Base-by-base conservation (phyloP, 2,888 invertebrate species). In the Leptopterna dolabrata region DNA sequence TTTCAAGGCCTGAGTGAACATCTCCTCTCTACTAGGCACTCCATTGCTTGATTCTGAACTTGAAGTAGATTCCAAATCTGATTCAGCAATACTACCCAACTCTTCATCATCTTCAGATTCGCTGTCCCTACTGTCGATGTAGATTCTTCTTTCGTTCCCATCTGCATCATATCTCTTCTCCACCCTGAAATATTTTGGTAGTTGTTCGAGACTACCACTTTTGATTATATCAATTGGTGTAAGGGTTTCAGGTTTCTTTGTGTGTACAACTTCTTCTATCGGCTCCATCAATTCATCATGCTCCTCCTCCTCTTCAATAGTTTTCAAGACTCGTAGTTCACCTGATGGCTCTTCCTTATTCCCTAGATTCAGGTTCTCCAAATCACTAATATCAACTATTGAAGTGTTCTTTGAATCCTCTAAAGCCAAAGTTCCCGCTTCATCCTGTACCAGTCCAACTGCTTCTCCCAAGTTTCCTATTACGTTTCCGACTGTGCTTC, bases 111-210 rank as follows among this genome's bases (percentile, higher is more conserved):
- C 70, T 16, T 83, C 83, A 29, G 81, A 55, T 36, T 83, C 83
- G 19, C 36, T 43, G 19, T 63, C 70, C 24, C 63, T 19, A 11
- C 63, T 63, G 30, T n/a, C 36, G 19, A 41, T 36, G 11, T 30
- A 83, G 19, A 24, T 13, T 19, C 41, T 36, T 19, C 19, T 70
- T 83, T 63, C 83, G n/a, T 70, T 70, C 16, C 70, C 70, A 27
- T 41, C 43, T 24, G 24, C 70, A 70, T 83, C 63, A 36, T 70
- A 70, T 19, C 83, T 30, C 27, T 83, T 83, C 41, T 83, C 70
- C 11, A 43, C 83, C 29, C n/a, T 41, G 43, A 70, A 83, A n/a
- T 36, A 71, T 36, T 71, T 83, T 16, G 83, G 81, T 19, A 30
- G 11, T 16, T 16, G 51, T 9, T 51, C 81, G 1, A 24, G 24